phyloP scores from a whole-genome alignment of 2,797 vertebrate species.

The Monodelphis domestica region DNA sequence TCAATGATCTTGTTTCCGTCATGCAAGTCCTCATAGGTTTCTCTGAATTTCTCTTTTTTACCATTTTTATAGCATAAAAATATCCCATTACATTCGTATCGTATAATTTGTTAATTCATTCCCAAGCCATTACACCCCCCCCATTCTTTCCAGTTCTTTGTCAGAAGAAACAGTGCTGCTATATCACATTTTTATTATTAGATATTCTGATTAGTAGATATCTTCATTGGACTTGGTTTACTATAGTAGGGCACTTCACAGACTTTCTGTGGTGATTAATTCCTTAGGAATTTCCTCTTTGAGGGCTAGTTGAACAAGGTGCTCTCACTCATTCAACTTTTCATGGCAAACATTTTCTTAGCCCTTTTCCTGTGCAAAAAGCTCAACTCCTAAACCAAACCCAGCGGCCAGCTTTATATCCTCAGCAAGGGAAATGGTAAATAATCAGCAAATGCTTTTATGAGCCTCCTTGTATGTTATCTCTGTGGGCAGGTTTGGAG shows the following conservation, averaged over 20 bases:
- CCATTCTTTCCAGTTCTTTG: background rate
- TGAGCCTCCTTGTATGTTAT: background rate
- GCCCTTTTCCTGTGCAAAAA: background rate
- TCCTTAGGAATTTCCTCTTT: background rate
- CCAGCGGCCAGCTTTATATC: background rate
- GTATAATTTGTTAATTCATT: background rate
- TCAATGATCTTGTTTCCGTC: background rate
- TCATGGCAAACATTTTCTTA: background rate
- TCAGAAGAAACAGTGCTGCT: background rate
- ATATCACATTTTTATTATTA: background rate
- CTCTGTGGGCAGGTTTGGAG: background rate
- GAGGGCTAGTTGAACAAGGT: background rate
- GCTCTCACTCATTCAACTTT: background rate
- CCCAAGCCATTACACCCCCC: background rate
- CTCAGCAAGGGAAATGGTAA: background rate
- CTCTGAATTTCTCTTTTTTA: background rate
- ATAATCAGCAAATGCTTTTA: background rate
- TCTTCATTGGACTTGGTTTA: background rate
- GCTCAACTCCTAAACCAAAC: background rate
- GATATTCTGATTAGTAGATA: background rate
- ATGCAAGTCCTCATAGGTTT: background rate
- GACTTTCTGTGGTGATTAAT: background rate
- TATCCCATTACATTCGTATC: background rate
- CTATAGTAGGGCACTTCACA: background rate
- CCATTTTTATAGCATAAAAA: background rate